phyloP scores from a whole-genome alignment of 2,797 vertebrate species.

The Anabas testudineus region DNA sequence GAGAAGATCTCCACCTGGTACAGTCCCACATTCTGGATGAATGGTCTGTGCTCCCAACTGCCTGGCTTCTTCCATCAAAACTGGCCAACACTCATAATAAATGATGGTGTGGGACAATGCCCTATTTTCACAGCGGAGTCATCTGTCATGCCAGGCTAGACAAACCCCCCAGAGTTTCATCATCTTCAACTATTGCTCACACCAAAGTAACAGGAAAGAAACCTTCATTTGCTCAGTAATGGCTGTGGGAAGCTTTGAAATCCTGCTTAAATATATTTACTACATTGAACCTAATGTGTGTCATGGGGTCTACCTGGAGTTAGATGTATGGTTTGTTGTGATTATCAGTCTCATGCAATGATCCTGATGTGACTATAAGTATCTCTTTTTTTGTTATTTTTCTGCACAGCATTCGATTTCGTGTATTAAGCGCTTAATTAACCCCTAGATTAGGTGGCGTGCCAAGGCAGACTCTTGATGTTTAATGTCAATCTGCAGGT shows the following conservation, averaged over 20 bases:
- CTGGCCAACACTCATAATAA: slow-evolving; percentile 86
- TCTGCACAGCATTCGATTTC: slow-evolving; percentile 69
- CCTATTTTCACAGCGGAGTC: slow-evolving; percentile 84
- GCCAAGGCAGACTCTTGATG: slow-evolving; percentile 74
- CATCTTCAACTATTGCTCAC: slow-evolving; percentile 83
- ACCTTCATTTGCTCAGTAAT: slow-evolving; percentile 70
- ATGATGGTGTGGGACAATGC: slow-evolving; percentile 87
- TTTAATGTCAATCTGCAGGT: slow-evolving; percentile 84
- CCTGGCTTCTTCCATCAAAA: slow-evolving; percentile 83
- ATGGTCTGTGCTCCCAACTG: slow-evolving; percentile 81
- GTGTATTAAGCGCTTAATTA: slow-evolving; percentile 82
- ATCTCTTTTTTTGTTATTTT: slow-evolving; percentile 12
- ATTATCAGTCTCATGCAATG: slow-evolving; percentile 31
- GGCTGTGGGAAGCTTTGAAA: slow-evolving; percentile 54
- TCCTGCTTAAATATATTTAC: slow-evolving; percentile 54
- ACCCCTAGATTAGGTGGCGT: slow-evolving; percentile 69
- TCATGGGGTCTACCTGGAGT: slow-evolving; percentile 18
- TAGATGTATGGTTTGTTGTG: slow-evolving; percentile 17
- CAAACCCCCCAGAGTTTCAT: slow-evolving; percentile 83
- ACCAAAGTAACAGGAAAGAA: slow-evolving; percentile 72
- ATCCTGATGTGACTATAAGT: slow-evolving; percentile 23
- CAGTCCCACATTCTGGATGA: slow-evolving; percentile 79
- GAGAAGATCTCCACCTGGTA: slow-evolving; percentile 57
- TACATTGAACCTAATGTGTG: slow-evolving; percentile 49
- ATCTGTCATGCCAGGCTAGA: slow-evolving; percentile 85